A percentile compares a stretch with the other conserved stretches of the same genome.
These are phyloP conservation scores for Anticlea derivata DNA, from an alignment of 2,888 invertebrate genomes.

Conservation along the genomic window DNA sequence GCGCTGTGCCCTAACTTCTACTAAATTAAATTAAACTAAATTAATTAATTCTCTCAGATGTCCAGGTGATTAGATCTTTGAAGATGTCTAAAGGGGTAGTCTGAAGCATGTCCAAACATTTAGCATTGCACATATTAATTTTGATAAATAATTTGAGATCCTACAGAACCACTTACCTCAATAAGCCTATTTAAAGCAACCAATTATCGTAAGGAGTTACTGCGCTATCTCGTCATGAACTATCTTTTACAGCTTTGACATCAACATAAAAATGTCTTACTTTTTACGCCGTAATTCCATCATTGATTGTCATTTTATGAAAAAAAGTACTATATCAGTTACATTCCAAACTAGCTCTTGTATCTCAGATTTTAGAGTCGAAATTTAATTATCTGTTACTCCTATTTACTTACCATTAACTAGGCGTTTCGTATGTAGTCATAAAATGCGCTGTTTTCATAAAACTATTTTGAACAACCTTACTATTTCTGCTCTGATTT, in stretches of 20 bases:
- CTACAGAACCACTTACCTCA: not conserved
- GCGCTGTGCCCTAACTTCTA: too few relatives aligned
- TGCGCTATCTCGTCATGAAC: conserved; percentile 22
- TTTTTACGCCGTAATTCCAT: conserved; percentile 37
- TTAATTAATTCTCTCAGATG: too few relatives aligned
- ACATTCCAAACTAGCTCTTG: conserved; percentile 23
- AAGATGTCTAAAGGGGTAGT: too few relatives aligned
- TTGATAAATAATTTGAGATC: too few relatives aligned
- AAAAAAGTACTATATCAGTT: conserved; percentile 27
- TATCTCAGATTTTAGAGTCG: not conserved
- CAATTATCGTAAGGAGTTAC: conserved; percentile 21
- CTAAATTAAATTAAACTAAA: too few relatives aligned
- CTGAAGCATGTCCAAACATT: too few relatives aligned
- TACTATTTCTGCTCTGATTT: conserved; percentile 3
- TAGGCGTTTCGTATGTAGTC: conserved; percentile 52
- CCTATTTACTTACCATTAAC: conserved; percentile 47
- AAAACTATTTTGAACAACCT: conserved; percentile 53
- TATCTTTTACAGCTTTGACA: conserved; percentile 35
- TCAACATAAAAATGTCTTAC: conserved; percentile 51
- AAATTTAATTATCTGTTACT: conserved; percentile 18
- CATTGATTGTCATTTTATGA: conserved; percentile 40
- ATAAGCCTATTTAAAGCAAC: conserved; percentile 6
- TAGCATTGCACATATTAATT: too few relatives aligned
- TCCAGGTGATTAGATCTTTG: too few relatives aligned
- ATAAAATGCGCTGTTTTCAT: conserved; percentile 62